Evolutionary conservation across 2,888 invertebrate genomes (phyloP).

Genomic region (Tinea semifulvella): DNA sequence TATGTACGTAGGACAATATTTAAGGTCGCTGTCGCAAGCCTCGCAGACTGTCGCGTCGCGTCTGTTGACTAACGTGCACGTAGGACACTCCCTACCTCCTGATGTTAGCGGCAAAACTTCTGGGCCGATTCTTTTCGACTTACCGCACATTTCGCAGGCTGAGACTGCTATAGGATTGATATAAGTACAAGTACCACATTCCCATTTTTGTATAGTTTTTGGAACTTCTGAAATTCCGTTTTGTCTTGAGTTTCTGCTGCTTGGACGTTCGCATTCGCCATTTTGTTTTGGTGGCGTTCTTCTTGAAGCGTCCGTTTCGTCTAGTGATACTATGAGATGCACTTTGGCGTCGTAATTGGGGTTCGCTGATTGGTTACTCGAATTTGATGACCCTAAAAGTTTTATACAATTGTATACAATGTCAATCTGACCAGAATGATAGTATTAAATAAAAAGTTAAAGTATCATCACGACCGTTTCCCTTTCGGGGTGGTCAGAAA

Average conservation of each 20-base stretch:
- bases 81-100: conserved; percentile 78
- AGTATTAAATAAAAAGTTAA: too few relatives aligned
- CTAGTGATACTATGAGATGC: conserved; percentile 50
- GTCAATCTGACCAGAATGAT: not conserved
- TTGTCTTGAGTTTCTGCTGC: conserved; percentile 24
- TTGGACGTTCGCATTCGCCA: conserved; percentile 26
- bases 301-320: conserved; percentile 41
- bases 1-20: conserved; percentile 82
- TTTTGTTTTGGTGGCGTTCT: conserved; percentile 32
- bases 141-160: conserved; percentile 81
- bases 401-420: not conserved
- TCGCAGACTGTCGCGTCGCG: conserved; percentile 71
- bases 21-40: conserved; percentile 73
- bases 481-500: too few relatives aligned
- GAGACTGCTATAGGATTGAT: conserved; percentile 61
- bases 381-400: conserved; percentile 13
- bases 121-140: conserved; percentile 65
- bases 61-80: conserved; percentile 79
- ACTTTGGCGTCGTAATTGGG: conserved; percentile 45
- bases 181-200: conserved; percentile 77
- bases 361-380: conserved; percentile 7
- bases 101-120: conserved; percentile 73
- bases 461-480: too few relatives aligned
- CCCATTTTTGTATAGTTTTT: conserved; percentile 60
- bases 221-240: conserved; percentile 13